A percentile compares a stretch with the other conserved stretches of the same genome.
phyloP scores from a whole-genome alignment of 2,888 invertebrate genomes.

The Archips crataeganus region DNA sequence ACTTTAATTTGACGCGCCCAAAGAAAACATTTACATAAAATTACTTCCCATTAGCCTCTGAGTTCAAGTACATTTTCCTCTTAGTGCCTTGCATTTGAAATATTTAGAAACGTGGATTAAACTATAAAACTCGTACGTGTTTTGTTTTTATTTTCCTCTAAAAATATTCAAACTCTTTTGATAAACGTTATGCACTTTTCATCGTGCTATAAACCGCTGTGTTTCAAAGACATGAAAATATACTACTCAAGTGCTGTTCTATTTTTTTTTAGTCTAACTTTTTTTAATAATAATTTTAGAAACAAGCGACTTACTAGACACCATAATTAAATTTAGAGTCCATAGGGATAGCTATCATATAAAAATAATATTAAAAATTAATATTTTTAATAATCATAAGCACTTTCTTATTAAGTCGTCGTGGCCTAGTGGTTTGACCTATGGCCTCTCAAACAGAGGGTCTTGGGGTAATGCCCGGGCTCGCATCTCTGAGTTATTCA shows the following conservation, averaged over 20 bases:
- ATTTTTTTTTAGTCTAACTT: not conserved
- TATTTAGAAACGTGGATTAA: conserved; percentile 17
- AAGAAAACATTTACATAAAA: conserved; percentile 50
- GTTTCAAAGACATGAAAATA: not conserved
- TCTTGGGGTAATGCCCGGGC: too few relatives aligned
- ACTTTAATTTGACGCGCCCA: conserved; percentile 47
- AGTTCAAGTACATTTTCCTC: conserved; percentile 23
- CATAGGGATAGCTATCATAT: too few relatives aligned
- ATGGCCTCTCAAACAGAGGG: too few relatives aligned
- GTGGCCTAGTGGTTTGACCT: too few relatives aligned
- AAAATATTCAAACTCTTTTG: not conserved
- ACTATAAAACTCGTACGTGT: conserved; percentile 12
- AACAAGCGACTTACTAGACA: too few relatives aligned
- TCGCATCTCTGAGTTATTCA: too few relatives aligned
- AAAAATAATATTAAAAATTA: too few relatives aligned
- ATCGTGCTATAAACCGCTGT: not conserved
- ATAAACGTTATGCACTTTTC: not conserved
- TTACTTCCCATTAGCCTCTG: conserved; percentile 41
- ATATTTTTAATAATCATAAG: too few relatives aligned
- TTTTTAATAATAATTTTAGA: too few relatives aligned
- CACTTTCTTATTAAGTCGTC: too few relatives aligned
- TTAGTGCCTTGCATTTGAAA: conserved; percentile 21
- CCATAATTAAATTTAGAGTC: too few relatives aligned
- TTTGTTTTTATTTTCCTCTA: conserved; percentile 3
- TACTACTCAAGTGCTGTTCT: not conserved